phyloP scores from a whole-genome alignment of 2,797 vertebrate genomes.

The Sylvilagus floridanus region DNA sequence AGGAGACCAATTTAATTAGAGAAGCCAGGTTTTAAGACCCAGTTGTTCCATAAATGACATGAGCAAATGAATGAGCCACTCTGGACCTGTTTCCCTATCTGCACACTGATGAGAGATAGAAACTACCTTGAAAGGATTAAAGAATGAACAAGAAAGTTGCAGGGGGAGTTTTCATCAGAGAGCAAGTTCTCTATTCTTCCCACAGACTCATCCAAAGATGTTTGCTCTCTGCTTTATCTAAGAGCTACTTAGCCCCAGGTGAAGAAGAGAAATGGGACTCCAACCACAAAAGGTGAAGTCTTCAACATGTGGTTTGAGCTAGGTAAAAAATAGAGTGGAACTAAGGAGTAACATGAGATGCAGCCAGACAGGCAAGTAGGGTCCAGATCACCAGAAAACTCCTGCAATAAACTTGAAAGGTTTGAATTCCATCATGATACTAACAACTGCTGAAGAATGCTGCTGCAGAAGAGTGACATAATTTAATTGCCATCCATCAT shows the following conservation, averaged over 20 bases:
- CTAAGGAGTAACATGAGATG: background rate
- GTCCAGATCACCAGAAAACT: background rate
- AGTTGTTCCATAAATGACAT: background rate
- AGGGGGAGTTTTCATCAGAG: background rate
- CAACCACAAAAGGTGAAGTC: background rate
- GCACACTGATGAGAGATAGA: background rate
- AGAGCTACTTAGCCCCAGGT: background rate
- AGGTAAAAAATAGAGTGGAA: background rate
- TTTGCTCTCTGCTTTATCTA: background rate
- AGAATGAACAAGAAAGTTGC: background rate
- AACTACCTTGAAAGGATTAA: background rate
- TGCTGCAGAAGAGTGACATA: background rate
- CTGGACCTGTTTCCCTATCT: background rate
- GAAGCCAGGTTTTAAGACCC: background rate
- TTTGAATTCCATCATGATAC: background rate
- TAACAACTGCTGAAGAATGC: background rate
- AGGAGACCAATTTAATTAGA: conserved; percentile 8
- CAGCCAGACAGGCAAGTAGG: background rate
- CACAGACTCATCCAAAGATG: background rate
- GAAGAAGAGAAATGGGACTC: background rate
- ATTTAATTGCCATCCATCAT: background rate
- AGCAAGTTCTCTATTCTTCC: background rate
- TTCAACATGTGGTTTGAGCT: background rate
- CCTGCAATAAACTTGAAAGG: background rate
- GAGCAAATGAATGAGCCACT: background rate